Base-by-base conservation (phyloP, 64 coral and sea anemone genomes). In the Acropora tenuis region DNA sequence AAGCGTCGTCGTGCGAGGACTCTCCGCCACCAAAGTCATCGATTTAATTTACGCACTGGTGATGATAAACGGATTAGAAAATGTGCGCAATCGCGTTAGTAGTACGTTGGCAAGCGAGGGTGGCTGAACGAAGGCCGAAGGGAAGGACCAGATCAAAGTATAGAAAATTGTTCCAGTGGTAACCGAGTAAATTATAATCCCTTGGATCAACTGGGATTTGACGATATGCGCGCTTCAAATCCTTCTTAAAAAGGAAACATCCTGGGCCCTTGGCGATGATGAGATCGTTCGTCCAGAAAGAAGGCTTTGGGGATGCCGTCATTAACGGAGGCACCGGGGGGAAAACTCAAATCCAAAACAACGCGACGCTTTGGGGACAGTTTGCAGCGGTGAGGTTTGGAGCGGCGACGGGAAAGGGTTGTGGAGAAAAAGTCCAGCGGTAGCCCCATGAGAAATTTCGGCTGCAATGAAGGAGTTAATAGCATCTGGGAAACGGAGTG, bases 1-100 rank as follows among this genome's bases (percentile, higher is more conserved):
- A 16, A 47, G 90, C 50, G 50, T 18, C 11, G 8, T n/a, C 19
- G 50, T 78, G 65, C 5, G 69, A 12, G 16, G 43, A 13, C 17
- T 80, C 92, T 1, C 79, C 72, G 16, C 88, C 82, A 16, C 72
- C 77, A 80, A 90, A 94, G 71, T 94, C 88, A 61, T 90, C 80
- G 19, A 86, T 52, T 30, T 90, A 90, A 47, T 78, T 82, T 59
- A 78, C 75, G 1, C 66, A 74, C 16, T 16, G 16, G 76, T 75
- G 18, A n/a, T 80, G 68, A 52, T 53, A 41, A 40, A 42, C 16
- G 3, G 73, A 17, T 15, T 59, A 41, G 10, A 89, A 84, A 60
- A 94, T 94, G 66, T 94, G 73, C 76, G 82, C 92, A 15, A 94
- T 80, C 8, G 86, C 92, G 7, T 89, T 94, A 20, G 87, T 93